Evolutionary conservation across 2,888 invertebrate species (phyloP).

Genomic region (Catotricha subobsoleta): DNA sequence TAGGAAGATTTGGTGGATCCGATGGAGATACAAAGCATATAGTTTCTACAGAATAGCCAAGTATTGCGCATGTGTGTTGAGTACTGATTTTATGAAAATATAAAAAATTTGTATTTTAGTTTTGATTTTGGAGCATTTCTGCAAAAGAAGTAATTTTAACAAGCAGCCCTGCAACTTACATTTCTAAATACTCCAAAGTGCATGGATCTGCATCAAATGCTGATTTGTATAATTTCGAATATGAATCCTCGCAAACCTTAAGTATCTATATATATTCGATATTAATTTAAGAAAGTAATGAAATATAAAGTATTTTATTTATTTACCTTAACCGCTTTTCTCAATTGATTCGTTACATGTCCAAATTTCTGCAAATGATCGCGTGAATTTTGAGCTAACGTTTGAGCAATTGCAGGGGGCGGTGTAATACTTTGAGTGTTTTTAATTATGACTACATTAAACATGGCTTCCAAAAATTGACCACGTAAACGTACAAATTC

Average conservation of each 20-base stretch:
- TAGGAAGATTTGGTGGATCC: slow-evolving; percentile 23
- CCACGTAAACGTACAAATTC: slow-evolving; percentile 61
- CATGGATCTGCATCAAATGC: slow-evolving; percentile 73
- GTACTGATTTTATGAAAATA: slow-evolving; percentile 13
- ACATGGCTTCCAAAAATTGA: slow-evolving; percentile 46
- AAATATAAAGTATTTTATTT: slow-evolving; percentile 13
- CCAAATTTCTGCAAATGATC: slow-evolving; percentile 65
- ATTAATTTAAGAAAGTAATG: background rate
- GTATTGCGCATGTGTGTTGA: slow-evolving; percentile 25
- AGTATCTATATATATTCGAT: slow-evolving; percentile 20
- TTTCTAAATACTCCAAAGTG: slow-evolving; percentile 53
- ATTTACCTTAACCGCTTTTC: slow-evolving; percentile 49
- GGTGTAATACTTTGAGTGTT: slow-evolving; percentile 60
- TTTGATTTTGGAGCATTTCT: background rate
- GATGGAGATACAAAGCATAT: slow-evolving; percentile 28
- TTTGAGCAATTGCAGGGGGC: slow-evolving; percentile 78
- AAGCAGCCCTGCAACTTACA: slow-evolving; percentile 26
- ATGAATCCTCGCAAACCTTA: slow-evolving; percentile 50
- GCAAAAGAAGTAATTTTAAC: background rate
- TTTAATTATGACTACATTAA: slow-evolving; percentile 28
- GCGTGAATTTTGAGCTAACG: slow-evolving; percentile 57
- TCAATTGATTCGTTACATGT: slow-evolving; percentile 57
- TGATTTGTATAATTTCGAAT: slow-evolving; percentile 60
- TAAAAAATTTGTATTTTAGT: background rate
- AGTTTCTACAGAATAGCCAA: slow-evolving; percentile 26